phyloP scores from a whole-genome alignment of 2,797 vertebrate genomes.

The Lacerta agilis region DNA sequence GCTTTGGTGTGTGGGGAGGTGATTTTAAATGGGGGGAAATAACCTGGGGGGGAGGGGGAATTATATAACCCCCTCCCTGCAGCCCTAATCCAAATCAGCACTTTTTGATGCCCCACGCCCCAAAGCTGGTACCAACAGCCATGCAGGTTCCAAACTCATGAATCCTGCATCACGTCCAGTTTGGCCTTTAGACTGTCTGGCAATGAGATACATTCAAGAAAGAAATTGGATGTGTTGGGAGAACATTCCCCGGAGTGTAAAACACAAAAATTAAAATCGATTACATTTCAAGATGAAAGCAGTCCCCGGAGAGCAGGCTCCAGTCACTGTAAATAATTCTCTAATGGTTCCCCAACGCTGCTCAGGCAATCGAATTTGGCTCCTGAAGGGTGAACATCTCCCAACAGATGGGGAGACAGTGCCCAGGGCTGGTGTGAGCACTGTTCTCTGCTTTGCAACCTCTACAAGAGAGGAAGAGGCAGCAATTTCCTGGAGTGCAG shows the following conservation, averaged over 20 bases:
- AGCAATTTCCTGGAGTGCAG: constrained; percentile 24
- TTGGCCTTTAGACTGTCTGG: neutral
- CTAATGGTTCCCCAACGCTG: constrained; percentile 3
- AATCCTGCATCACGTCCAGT: neutral
- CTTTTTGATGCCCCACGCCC: neutral
- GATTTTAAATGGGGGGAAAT: neutral
- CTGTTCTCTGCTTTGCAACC: constrained; percentile 53
- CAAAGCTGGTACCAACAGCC: neutral
- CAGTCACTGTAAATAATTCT: neutral
- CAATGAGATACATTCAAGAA: fast-evolving
- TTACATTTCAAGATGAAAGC: constrained; percentile 2
- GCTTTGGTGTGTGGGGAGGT: neutral
- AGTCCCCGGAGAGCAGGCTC: constrained; percentile 22
- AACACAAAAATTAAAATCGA: neutral
- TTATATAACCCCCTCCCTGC: neutral
- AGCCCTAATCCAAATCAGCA: neutral
- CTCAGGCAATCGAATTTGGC: constrained; percentile 18
- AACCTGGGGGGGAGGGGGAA: neutral
- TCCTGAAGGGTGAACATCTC: constrained; percentile 22
- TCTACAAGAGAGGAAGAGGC: constrained; percentile 68
- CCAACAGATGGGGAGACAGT: constrained; percentile 49
- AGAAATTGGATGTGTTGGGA: neutral
- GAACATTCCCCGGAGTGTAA: neutral
- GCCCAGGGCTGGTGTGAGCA: constrained; percentile 41
- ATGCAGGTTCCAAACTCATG: neutral